phyloP scores from a whole-genome alignment of 2,797 vertebrate genomes.

The Spinus pinus region DNA sequence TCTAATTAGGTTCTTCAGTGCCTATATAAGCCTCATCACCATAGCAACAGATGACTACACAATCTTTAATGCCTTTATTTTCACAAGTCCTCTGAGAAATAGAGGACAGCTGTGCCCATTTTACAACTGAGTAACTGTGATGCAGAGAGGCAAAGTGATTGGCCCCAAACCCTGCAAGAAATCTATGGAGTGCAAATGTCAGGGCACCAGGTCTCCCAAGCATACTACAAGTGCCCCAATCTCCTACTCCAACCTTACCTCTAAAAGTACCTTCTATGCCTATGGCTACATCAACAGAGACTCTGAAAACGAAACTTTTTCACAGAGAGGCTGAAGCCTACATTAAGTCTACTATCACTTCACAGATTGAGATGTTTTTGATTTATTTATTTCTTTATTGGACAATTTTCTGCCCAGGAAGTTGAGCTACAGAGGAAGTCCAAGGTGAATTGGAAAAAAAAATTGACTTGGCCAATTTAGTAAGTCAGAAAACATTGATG shows the following conservation, averaged over 20 bases:
- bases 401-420: not conserved
- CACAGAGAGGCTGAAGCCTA: not conserved
- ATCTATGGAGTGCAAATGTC: not conserved
- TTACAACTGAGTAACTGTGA: not conserved
- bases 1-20: conserved; percentile 7
- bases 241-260: not conserved
- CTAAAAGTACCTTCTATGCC: not conserved
- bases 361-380: not conserved
- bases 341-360: not conserved
- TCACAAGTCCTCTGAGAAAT: conserved; percentile 37
- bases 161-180: not conserved
- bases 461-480: not conserved
- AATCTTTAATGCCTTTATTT: conserved; percentile 54
- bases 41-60: conserved; percentile 53
- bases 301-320: not conserved
- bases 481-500: not conserved
- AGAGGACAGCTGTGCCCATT: conserved; percentile 8
- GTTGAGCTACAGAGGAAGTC: not conserved
- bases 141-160: not conserved
- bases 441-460: not conserved
- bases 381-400: not conserved
- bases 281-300: rapidly evolving
- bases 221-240: not conserved
- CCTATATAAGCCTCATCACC: conserved; percentile 32
- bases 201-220: not conserved